Base-by-base conservation (phyloP, 2,797 vertebrate species). In the Chelon labrosus region DNA sequence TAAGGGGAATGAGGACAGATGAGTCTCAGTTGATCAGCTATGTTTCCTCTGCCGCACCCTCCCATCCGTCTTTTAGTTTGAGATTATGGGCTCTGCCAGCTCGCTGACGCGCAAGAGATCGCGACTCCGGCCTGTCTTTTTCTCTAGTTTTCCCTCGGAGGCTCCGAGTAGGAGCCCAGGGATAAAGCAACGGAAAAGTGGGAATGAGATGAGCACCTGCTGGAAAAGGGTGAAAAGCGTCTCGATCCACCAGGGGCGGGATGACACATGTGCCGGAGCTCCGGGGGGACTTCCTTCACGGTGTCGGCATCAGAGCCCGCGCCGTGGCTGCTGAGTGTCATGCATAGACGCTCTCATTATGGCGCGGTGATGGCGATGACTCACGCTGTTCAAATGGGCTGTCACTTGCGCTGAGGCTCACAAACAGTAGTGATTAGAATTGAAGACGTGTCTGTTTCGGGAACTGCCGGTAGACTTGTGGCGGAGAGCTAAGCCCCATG, bases 351-450 rank as follows among this genome's bases (percentile, higher is more conserved):
- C 53, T 57, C 73, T 79, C 66, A 74, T 85, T 83, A 85, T 31
- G 50, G 64, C 60, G 58, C 52, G 60, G 55, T 27, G 49, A 79
- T 85, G 79, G 42, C 31, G 35, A 72, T 84, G 81, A 90, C 65
- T 91, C 78, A 84, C 7, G 44, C 65, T 65, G 51, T 80, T 81
- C 47, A 78, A 79, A 83, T 69, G 25, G 59, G 35, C 70, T 84
- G 86, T 84, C 75, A 69, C 65, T 82, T 53, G 37, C 55, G 57
- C 11, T 59, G 77, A 60, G 70, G 76, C 76, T 78, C 65, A n/a
- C 76, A 88, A 87, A 88, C 73, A 76, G 63, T 27, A 49, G 39
- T 63, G 80, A 88, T 86, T 84, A 84, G 66, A 80, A 77, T 75
- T 67, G 47, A 76, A 76, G 69, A 76, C 61, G 41, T 38, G 35